These are phyloP conservation scores for Strix aluco DNA, from an alignment of 2,113 vertebrate genomes.

Conservation along the genomic window DNA sequence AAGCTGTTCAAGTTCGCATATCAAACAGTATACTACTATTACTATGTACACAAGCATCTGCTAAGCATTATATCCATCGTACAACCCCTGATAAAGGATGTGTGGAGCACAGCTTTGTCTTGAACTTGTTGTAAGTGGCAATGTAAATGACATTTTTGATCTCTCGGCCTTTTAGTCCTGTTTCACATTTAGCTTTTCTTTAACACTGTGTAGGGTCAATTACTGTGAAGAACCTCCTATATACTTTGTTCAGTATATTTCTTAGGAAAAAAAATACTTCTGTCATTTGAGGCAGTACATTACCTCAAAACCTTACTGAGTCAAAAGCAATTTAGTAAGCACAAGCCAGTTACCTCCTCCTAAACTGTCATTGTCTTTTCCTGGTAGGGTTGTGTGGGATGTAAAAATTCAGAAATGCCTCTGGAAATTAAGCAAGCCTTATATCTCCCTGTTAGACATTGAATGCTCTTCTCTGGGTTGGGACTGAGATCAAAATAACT, in stretches of 20 bases:
- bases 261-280: neutral
- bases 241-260: neutral
- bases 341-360: neutral
- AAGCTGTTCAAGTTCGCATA: neutral
- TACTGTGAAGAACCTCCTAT: neutral
- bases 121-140: neutral
- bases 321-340: neutral
- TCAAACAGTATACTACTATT: neutral
- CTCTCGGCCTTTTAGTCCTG: neutral
- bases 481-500: neutral
- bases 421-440: neutral
- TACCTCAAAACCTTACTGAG: neutral
- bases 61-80: accelerated
- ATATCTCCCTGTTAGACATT: neutral
- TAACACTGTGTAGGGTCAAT: neutral
- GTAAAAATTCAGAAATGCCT: neutral
- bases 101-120: neutral
- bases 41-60: neutral
- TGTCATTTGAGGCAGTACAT: neutral
- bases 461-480: neutral
- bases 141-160: neutral
- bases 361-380: neutral
- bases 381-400: neutral
- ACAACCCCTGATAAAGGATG: neutral
- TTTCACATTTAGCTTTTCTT: neutral